Base-by-base conservation (phyloP, 2,888 invertebrate genomes). In the Amphipoea lucens region DNA sequence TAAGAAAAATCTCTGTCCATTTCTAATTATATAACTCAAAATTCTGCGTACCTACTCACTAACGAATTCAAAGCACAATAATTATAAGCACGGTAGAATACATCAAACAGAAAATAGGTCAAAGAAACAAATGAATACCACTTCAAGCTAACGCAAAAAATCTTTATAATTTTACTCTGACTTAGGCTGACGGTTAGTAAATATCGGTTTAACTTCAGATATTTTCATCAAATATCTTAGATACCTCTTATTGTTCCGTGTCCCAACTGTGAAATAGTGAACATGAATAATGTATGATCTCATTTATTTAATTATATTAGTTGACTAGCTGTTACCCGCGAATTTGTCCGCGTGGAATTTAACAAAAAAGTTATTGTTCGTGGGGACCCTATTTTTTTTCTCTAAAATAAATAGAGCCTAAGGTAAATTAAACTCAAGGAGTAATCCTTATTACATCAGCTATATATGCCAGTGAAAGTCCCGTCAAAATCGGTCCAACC, bases 71-170 rank as follows among this genome's bases (percentile, higher is more conserved):
- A 71, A 70, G 2, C 54, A 20, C 14, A 74, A 70, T 74, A 51
- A 60, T 71, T 71, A 71, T 60, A 70, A 62, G 23, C 20, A n/a
- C 42, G n/a, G n/a, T n/a, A 23, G 42, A 17, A 23, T 20, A 67
- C 6, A 60, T 63, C 70, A 65, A 68, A 69, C 45, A 63, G n/a
- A 17, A 72, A 76, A 62, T 5, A 63, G 66, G 45, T 74, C 51
- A 57, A 81, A 70, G 68, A 68, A 57, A 77, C 65, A 66, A 72
- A 82, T 76, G 54, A 60, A 68, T 45, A 78, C 20, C 62, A 76
- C 57, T 81, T 78, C 54, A 57, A 40, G 23, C 70, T 71, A 62
- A 83, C 80, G 76, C 76, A 71, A 80, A 85, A 81, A 72, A 81
- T 81, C 62, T 76, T 78, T 70, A 73, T 79, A 76, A 79, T 76